Evolutionary conservation across 2,888 invertebrate genomes (phyloP).

Genomic region (Amblyjoppa fuscipennis): DNA sequence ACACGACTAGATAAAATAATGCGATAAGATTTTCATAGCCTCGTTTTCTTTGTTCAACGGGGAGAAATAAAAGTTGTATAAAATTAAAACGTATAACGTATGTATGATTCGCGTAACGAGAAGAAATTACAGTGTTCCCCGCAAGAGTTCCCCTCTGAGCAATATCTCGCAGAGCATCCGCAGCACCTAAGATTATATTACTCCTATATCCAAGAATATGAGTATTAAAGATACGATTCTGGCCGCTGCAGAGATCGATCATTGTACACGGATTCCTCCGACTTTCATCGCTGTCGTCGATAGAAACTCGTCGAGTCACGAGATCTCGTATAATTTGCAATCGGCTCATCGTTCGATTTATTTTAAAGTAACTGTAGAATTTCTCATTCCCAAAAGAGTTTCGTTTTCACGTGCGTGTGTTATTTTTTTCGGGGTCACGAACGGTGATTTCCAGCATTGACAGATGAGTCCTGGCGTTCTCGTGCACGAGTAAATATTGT

Average conservation of each 20-base stretch:
- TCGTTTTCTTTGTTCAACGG: constrained; percentile 11
- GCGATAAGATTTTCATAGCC: too few relatives aligned
- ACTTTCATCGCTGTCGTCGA: constrained; percentile 54
- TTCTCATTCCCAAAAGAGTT: constrained; percentile 22
- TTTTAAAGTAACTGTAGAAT: neutral
- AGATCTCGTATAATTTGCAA: constrained; percentile 47
- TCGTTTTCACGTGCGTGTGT: constrained; percentile 16
- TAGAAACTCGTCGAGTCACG: constrained; percentile 59
- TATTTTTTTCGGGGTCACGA: neutral
- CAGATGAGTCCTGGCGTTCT: neutral
- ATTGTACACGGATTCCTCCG: constrained; percentile 41
- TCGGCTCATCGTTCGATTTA: constrained; percentile 12
- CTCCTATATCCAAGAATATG: neutral
- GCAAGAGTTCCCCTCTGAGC: constrained; percentile 22
- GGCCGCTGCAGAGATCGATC: constrained; percentile 36
- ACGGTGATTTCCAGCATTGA: neutral
- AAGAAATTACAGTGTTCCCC: constrained; percentile 40
- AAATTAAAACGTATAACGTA: constrained; percentile 17
- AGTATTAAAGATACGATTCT: constrained; percentile 31
- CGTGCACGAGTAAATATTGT: constrained; percentile 23
- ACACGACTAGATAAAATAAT: too few relatives aligned
- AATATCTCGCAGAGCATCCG: constrained; percentile 21
- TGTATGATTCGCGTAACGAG: constrained; percentile 17
- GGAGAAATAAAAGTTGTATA: neutral
- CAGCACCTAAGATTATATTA: neutral